These are phyloP conservation scores for Poeciliopsis gracilis DNA, from an alignment of 2,797 vertebrate genomes.

Conservation along the genomic window DNA sequence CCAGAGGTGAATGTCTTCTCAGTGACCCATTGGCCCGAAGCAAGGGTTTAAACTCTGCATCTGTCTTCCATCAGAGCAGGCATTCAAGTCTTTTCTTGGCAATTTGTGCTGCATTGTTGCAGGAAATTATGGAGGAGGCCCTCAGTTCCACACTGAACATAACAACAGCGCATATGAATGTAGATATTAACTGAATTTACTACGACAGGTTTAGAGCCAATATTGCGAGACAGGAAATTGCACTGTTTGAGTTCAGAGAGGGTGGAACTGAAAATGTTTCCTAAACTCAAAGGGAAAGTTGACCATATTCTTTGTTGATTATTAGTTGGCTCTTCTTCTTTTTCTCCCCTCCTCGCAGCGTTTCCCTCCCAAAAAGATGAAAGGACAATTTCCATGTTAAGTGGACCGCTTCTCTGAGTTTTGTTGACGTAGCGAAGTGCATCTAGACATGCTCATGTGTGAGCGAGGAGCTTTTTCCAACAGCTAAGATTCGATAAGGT, in stretches of 20 bases:
- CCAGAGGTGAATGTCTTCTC: slow-evolving; percentile 47
- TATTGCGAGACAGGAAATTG: slow-evolving; percentile 39
- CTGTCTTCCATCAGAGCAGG: slow-evolving; percentile 26
- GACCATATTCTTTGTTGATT: slow-evolving; percentile 58
- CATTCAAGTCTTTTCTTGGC: slow-evolving; percentile 42
- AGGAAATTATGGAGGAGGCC: slow-evolving; percentile 17
- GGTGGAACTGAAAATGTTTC: slow-evolving; percentile 26
- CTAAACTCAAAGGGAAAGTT: slow-evolving; percentile 33
- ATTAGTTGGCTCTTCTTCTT: slow-evolving; percentile 49
- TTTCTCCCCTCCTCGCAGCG: slow-evolving; percentile 14
- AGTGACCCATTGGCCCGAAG: slow-evolving; percentile 40
- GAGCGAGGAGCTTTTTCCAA: slow-evolving; percentile 45
- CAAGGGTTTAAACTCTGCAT: slow-evolving; percentile 32
- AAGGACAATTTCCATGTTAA: slow-evolving; percentile 79
- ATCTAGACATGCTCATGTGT: slow-evolving; percentile 40
- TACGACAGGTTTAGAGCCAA: slow-evolving; percentile 32
- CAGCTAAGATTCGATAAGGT: slow-evolving; percentile 61
- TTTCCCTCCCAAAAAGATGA: slow-evolving; percentile 58
- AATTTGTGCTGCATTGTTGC: slow-evolving; percentile 35
- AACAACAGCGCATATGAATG: slow-evolving; percentile 41
- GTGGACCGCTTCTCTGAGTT: slow-evolving; percentile 63
- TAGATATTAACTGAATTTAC: slow-evolving; percentile 44
- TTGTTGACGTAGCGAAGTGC: slow-evolving; percentile 44
- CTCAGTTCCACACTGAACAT: slow-evolving; percentile 26
- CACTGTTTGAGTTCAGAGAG: slow-evolving; percentile 40